Evolutionary conservation across 1,140 invertebrate genomes (phyloP).

Genomic region (Plodia interpunctella): DNA sequence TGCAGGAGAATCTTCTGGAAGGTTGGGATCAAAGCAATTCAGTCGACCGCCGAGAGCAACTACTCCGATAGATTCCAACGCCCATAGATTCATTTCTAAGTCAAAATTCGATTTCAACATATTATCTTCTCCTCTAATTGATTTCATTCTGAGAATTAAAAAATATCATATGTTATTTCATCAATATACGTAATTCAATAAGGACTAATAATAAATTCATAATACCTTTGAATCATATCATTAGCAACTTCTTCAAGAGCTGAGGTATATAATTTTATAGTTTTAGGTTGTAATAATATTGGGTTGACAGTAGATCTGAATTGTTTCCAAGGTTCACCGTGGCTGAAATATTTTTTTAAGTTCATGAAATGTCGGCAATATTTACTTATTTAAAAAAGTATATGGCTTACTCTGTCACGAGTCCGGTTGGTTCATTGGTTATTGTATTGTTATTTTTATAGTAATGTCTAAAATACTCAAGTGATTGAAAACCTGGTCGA

Average conservation of each 20-base stretch:
- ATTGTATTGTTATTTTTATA: constrained; percentile 25
- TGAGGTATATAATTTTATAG: constrained; percentile 60
- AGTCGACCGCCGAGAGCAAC: constrained; percentile 83
- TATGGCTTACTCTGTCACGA: constrained; percentile 38
- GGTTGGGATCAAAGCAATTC: constrained; percentile 77
- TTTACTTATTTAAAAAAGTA: too few relatives aligned
- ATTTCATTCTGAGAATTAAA: constrained; percentile 69
- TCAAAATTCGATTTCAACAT: constrained; percentile 78
- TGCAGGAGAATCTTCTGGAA: constrained; percentile 76
- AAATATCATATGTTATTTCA: too few relatives aligned
- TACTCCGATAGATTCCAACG: constrained; percentile 82
- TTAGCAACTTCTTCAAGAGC: constrained; percentile 63
- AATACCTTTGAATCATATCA: constrained; percentile 51
- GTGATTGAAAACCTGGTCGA: constrained; percentile 40
- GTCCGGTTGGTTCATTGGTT: constrained; percentile 22
- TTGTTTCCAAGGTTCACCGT: constrained; percentile 87
- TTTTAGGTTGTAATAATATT: constrained; percentile 72
- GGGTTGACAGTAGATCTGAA: constrained; percentile 82
- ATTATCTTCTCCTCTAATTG: constrained; percentile 71
- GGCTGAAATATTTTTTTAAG: constrained; percentile 69
- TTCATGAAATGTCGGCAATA: too few relatives aligned
- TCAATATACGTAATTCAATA: too few relatives aligned
- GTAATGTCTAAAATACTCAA: constrained; percentile 45
- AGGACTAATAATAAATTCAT: too few relatives aligned
- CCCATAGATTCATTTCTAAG: constrained; percentile 82